phyloP scores from a whole-genome alignment of 2,113 vertebrate genomes.

The Serilophus lunatus region DNA sequence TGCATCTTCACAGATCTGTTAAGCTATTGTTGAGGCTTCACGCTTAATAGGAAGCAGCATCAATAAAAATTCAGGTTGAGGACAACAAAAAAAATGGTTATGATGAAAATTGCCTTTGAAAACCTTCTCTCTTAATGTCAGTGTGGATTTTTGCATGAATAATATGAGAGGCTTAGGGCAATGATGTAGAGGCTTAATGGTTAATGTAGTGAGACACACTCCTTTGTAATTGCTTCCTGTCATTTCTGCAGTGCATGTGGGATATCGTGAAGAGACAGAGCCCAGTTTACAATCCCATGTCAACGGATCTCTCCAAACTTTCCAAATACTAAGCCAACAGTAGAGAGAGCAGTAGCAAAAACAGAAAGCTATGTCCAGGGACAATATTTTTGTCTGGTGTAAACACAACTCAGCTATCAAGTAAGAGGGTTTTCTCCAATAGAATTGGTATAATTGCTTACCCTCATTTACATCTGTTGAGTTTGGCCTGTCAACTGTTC shows the following conservation, averaged over 20 bases:
- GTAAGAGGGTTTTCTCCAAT: neutral
- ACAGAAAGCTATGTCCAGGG: neutral
- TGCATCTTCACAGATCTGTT: neutral
- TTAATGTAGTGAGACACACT: neutral
- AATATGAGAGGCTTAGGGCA: slow-evolving; percentile 3
- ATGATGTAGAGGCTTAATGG: neutral
- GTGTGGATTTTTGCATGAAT: neutral
- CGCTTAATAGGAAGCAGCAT: neutral
- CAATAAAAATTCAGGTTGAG: slow-evolving; percentile 6
- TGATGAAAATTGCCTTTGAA: slow-evolving; percentile 57
- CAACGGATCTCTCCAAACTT: neutral
- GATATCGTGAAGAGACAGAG: neutral
- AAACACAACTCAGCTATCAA: neutral
- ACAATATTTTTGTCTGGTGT: neutral
- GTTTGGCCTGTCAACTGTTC: neutral
- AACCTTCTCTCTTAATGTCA: slow-evolving; percentile 30
- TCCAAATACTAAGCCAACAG: too few species aligned
- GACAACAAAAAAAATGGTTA: neutral
- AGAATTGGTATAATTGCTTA: neutral
- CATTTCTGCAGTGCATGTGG: neutral
- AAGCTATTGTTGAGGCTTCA: neutral
- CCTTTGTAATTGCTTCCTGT: slow-evolving; percentile 32
- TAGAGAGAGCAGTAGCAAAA: neutral
- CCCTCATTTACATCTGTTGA: neutral
- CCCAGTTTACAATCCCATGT: neutral